Percentiles rank a stretch among this genome's conserved stretches.
Evolutionary conservation across 1,140 invertebrate species (phyloP).

Genomic region (Mesaphorura yosii): DNA sequence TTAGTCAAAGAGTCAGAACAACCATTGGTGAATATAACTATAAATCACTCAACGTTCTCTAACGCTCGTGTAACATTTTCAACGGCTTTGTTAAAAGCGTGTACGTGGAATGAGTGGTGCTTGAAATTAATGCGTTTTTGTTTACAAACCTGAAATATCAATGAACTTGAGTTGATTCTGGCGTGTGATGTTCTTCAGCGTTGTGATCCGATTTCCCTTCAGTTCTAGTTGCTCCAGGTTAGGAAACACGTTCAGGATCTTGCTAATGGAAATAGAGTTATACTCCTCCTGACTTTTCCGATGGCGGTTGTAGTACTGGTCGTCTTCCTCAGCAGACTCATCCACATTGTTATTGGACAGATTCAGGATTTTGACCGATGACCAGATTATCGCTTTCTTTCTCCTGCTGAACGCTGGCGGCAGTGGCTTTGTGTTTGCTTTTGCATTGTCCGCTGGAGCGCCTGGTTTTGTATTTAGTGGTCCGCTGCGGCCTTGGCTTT

Average conservation of each 20-base stretch:
- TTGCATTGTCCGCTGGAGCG: not conserved
- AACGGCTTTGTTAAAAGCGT: not conserved
- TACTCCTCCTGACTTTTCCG: slow-evolving; percentile 1
- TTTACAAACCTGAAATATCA: slow-evolving; percentile 22
- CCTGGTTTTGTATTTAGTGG: not conserved
- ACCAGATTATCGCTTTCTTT: slow-evolving; percentile 5
- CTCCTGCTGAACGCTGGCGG: not conserved
- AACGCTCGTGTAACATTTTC: no score
- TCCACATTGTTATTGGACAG: slow-evolving; percentile 17
- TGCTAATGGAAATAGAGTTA: slow-evolving; percentile 8
- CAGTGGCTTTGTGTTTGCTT: not conserved
- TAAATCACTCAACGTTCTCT: no score
- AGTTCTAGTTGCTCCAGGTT: slow-evolving; percentile 18
- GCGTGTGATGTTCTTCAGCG: slow-evolving; percentile 9
- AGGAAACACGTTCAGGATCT: slow-evolving; percentile 22
- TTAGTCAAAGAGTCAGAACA: no score
- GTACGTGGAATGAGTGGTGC: not conserved
- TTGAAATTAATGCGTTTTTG: no score
- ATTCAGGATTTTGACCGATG: slow-evolving; percentile 12
- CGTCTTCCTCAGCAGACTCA: no score
- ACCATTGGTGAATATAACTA: no score
- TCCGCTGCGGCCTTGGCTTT: not conserved
- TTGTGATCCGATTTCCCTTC: slow-evolving; percentile 11
- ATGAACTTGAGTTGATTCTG: slow-evolving; percentile 12
- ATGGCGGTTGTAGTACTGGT: no score